A percentile compares a stretch with the other conserved stretches of the same genome.
These are phyloP conservation scores for Sciurus niger DNA, from an alignment of 2,113 vertebrate species.

Conservation along the genomic window DNA sequence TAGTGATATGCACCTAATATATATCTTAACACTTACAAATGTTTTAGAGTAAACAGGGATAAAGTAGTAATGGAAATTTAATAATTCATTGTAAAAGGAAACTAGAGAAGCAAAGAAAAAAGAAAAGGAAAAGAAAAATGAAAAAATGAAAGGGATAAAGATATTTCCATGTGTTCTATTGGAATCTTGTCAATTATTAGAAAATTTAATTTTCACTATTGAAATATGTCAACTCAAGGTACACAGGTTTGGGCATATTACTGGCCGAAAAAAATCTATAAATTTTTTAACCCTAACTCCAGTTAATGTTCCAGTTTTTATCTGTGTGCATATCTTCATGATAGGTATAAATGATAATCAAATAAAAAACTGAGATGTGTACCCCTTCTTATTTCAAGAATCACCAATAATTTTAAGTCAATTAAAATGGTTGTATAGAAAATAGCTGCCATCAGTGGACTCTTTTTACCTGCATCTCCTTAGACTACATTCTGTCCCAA, in stretches of 20 bases:
- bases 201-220: neutral
- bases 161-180: neutral
- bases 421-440: neutral
- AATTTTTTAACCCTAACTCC: neutral
- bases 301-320: neutral
- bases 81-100: neutral
- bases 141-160: neutral
- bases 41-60: neutral
- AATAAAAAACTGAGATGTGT: neutral
- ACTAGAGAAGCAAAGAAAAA: slow-evolving; percentile 3
- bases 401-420: neutral
- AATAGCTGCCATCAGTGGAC: neutral
- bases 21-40: neutral
- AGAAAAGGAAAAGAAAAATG: neutral
- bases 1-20: neutral
- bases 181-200: neutral
- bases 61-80: neutral
- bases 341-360: neutral
- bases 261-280: neutral
- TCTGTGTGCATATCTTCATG: neutral
- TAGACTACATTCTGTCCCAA: neutral
- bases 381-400: neutral
- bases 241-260: neutral
- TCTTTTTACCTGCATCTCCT: neutral
- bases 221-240: neutral